phyloP scores from a whole-genome alignment of 2,797 vertebrate species.

The Argentina silus region DNA sequence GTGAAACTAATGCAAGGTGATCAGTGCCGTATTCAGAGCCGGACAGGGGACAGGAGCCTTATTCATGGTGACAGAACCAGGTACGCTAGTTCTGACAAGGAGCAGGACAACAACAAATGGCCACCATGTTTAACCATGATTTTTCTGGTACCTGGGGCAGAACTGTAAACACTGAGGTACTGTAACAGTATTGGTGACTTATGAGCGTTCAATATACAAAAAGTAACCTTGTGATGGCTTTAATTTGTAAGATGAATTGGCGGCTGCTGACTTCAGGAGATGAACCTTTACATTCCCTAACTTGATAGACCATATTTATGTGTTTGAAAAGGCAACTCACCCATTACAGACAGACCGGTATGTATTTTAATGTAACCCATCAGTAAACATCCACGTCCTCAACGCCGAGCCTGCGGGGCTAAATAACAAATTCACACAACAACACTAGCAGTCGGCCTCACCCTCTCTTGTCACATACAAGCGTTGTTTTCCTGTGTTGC shows the following conservation, averaged over 20 bases:
- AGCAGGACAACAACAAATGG: background rate
- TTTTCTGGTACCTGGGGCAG: background rate
- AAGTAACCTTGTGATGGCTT: too few species aligned
- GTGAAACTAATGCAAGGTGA: conserved; percentile 67
- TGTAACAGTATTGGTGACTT: too few species aligned
- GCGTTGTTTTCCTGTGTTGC: conserved; percentile 21
- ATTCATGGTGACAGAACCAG: conserved; percentile 56
- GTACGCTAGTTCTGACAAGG: conserved; percentile 37
- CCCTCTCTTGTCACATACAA: background rate
- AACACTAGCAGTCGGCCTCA: conserved; percentile 15
- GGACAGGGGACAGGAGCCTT: conserved; percentile 32
- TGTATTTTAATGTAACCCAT: too few species aligned
- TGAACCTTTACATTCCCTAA: too few species aligned
- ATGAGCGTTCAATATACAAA: too few species aligned
- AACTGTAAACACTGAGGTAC: conserved; percentile 19
- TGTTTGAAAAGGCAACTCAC: too few species aligned
- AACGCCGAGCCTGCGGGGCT: background rate
- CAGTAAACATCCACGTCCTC: too few species aligned
- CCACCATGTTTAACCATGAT: background rate
- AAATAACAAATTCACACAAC: conserved; percentile 36
- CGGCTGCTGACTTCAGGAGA: too few species aligned
- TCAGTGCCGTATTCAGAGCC: conserved; percentile 47
- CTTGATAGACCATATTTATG: too few species aligned
- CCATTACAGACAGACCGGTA: too few species aligned
- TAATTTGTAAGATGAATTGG: too few species aligned